Evolutionary conservation across 2,113 vertebrate genomes (phyloP).

Genomic region (Entosphenus tridentatus): DNA sequence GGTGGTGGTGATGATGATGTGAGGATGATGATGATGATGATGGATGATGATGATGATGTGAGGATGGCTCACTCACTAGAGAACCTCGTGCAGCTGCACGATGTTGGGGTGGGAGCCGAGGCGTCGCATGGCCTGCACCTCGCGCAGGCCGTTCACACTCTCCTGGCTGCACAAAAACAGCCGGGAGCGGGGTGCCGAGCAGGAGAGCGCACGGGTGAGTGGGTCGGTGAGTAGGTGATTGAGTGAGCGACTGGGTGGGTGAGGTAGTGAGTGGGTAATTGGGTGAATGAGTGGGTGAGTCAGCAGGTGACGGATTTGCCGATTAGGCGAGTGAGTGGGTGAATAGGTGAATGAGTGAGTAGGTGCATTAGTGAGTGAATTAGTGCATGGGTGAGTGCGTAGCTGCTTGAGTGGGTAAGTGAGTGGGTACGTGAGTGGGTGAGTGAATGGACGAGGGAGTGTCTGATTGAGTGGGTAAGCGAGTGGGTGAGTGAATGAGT

Average conservation of each 20-base stretch:
- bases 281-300: too few relatives aligned
- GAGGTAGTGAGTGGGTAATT: too few relatives aligned
- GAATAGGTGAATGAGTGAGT: background rate
- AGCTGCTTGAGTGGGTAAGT: background rate
- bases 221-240: background rate
- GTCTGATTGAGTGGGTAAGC: too few relatives aligned
- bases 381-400: background rate
- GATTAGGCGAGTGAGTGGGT: too few relatives aligned
- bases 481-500: too few relatives aligned
- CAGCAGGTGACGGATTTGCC: too few relatives aligned
- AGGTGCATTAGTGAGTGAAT: background rate
- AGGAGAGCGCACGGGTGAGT: background rate
- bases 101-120: conserved; percentile 29
- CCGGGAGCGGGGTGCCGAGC: background rate
- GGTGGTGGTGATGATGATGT: background rate
- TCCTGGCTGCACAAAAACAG: conserved; percentile 20
- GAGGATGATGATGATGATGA: background rate
- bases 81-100: conserved; percentile 23
- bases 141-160: conserved; percentile 27
- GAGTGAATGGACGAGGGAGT: too few relatives aligned
- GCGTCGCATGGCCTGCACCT: conserved; percentile 27
- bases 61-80: conserved; percentile 19
- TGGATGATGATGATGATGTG: background rate
- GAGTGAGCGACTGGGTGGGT: too few relatives aligned
- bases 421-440: too few relatives aligned